Evolutionary conservation across 23 tunicate genomes (phyloP).

Genomic region (Trididemnum clinides): DNA sequence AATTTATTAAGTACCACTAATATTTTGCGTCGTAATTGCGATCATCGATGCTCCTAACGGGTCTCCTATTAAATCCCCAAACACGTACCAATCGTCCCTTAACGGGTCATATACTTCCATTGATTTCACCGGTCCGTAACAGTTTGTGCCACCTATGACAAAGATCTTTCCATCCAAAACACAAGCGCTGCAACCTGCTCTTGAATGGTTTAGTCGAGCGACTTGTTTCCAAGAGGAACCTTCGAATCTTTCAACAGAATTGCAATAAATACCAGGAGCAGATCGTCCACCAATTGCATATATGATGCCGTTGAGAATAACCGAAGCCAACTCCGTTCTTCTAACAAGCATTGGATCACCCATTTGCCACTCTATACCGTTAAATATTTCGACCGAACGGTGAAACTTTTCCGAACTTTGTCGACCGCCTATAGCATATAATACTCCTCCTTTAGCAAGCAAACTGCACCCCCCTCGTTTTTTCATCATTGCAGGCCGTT

Average conservation of each 20-base stretch:
- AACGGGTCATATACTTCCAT: constrained; percentile 24
- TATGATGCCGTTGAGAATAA: neutral
- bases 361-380: constrained; percentile 17
- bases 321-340: neutral
- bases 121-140: neutral
- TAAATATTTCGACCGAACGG: neutral
- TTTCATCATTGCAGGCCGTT: neutral
- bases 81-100: neutral
- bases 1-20: too few species aligned
- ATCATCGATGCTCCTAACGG: constrained; percentile 6
- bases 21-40: too few species aligned
- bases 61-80: constrained; percentile 7
- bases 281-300: constrained; percentile 24
- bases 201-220: neutral
- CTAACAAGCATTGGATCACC: neutral
- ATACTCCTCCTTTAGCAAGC: neutral
- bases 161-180: constrained; percentile 5
- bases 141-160: neutral
- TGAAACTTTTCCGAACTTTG: neutral
- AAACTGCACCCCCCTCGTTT: constrained; percentile 12
- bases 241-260: neutral
- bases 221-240: neutral
- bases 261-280: neutral
- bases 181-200: constrained; percentile 26
- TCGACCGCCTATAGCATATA: neutral